phyloP scores from a whole-genome alignment of 1,140 invertebrate species.

The Drosophila mayri region DNA sequence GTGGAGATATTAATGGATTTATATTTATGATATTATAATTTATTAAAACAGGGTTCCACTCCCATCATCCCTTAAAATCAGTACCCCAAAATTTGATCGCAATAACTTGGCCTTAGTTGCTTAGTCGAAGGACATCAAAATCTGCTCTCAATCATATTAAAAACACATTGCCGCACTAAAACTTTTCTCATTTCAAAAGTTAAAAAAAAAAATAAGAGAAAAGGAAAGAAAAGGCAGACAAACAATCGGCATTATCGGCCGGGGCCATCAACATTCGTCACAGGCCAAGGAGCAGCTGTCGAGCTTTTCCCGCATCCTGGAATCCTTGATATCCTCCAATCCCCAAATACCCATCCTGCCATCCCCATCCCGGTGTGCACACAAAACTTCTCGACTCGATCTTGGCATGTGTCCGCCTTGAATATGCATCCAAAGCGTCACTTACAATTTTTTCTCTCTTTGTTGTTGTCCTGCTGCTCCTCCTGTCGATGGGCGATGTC shows the following conservation, averaged over 20 bases:
- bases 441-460: constrained; percentile 53
- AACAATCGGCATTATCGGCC: constrained; percentile 79
- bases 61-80: no score
- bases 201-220: constrained; percentile 71
- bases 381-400: constrained; percentile 55
- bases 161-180: constrained; percentile 61
- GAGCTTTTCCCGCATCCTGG: constrained; percentile 15
- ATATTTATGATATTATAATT: not conserved
- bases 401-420: constrained; percentile 63
- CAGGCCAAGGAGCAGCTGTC: constrained; percentile 44
- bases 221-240: constrained; percentile 58
- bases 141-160: constrained; percentile 47
- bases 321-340: constrained; percentile 10
- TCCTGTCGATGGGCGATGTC: constrained; percentile 34
- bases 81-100: not conserved
- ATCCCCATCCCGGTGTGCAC: constrained; percentile 18
- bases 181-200: constrained; percentile 83
- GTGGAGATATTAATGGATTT: no score
- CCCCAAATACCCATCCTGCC: not conserved
- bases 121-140: not conserved
- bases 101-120: not conserved
- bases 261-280: constrained; percentile 73
- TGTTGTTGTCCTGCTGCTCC: constrained; percentile 7
- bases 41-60: no score
- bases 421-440: constrained; percentile 68